These are phyloP conservation scores for Rattus rattus DNA, from an alignment of 2,113 vertebrate genomes.

Conservation along the genomic window DNA sequence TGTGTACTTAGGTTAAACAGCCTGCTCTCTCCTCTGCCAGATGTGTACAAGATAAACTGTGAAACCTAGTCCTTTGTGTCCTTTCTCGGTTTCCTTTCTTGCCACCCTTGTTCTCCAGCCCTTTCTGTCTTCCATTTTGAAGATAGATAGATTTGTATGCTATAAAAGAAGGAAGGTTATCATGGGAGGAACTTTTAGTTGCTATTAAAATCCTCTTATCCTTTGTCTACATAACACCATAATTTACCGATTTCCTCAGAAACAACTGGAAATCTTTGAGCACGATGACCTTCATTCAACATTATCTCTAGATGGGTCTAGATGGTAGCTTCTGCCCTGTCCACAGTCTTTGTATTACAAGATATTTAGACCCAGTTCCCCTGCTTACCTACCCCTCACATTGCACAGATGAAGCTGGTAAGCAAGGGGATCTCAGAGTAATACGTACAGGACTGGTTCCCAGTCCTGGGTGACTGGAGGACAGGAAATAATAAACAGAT, in stretches of 20 bases:
- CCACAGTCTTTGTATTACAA: not conserved
- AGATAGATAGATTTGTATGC: not conserved
- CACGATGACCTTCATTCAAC: not conserved
- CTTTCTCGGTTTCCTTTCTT: not conserved
- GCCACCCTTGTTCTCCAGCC: not conserved
- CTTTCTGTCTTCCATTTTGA: not conserved
- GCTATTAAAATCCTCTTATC: too few relatives aligned
- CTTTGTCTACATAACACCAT: not conserved
- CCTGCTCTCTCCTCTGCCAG: not conserved
- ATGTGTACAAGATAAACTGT: not conserved
- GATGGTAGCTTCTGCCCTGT: too few relatives aligned
- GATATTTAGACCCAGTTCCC: too few relatives aligned
- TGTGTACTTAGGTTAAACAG: too few relatives aligned
- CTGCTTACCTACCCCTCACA: accelerated
- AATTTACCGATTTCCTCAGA: not conserved
- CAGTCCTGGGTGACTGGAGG: not conserved
- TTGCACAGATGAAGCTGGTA: not conserved
- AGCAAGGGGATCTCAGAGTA: too few relatives aligned
- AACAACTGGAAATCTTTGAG: not conserved
- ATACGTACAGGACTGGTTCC: not conserved
- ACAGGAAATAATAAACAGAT: not conserved
- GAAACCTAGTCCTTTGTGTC: not conserved
- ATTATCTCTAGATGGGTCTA: not conserved
- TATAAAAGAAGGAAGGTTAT: not conserved
- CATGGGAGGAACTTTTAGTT: not conserved